Conservation (phyloP, 2,113 vertebrate genomes). For the Chrysemys picta region DNA sequence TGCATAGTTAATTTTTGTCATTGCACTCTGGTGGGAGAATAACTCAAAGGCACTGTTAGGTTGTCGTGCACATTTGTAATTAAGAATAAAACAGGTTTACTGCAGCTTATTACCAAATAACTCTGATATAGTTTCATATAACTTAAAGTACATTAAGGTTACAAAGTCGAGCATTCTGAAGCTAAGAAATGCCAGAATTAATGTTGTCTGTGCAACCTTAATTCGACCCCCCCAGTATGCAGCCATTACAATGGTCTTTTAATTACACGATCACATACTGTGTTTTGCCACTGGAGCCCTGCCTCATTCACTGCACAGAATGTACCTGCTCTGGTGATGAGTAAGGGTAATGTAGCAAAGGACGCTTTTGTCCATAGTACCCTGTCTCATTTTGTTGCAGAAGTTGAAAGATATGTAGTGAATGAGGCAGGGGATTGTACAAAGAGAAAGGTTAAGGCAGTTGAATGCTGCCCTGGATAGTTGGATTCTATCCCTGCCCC, state of each 20-base stretch:
- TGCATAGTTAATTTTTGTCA: rapidly evolving
- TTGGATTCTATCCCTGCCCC: neutral
- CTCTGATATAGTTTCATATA: neutral
- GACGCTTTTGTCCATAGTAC: neutral
- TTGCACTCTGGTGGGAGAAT: neutral
- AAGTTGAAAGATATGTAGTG: neutral
- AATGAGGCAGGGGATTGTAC: neutral
- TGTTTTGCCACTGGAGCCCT: neutral
- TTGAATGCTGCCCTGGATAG: neutral
- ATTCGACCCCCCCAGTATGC: neutral
- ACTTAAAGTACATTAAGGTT: neutral
- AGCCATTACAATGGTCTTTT: neutral
- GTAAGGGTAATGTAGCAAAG: neutral
- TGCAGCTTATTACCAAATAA: rapidly evolving
- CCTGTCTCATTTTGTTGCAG: neutral
- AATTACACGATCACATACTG: neutral
- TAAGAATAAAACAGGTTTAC: neutral
- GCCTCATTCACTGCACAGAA: neutral
- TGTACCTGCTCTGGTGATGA: neutral
- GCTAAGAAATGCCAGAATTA: neutral
- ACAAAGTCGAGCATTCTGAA: neutral
- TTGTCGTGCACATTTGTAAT: rapidly evolving
- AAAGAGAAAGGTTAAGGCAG: neutral
- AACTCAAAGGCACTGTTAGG: rapidly evolving
- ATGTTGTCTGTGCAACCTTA: neutral